phyloP scores from a whole-genome alignment of 1,140 invertebrate species.

The Linepithema humile region DNA sequence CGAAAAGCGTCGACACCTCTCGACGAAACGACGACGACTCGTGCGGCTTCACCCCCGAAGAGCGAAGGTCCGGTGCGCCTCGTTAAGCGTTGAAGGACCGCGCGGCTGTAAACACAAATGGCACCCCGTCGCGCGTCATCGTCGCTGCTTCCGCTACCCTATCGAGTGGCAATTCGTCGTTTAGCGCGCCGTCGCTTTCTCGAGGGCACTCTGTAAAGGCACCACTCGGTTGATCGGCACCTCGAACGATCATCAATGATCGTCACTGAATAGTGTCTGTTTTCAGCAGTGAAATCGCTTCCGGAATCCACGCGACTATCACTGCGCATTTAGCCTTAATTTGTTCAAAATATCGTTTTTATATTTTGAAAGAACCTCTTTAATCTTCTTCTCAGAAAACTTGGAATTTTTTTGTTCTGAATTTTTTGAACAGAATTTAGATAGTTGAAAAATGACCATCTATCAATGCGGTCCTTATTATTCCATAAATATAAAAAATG shows the following conservation, averaged over 20 bases:
- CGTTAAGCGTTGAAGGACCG: slow-evolving; percentile 72
- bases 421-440: no score
- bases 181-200: slow-evolving; percentile 42
- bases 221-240: neutral
- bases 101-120: slow-evolving; percentile 77
- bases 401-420: neutral
- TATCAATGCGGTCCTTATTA: no score
- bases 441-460: no score
- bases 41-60: slow-evolving; percentile 51
- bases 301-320: no score
- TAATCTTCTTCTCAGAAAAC: neutral
- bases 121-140: slow-evolving; percentile 65
- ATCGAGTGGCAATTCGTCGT: slow-evolving; percentile 59
- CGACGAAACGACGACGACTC: slow-evolving; percentile 27
- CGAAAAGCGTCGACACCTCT: slow-evolving; percentile 51
- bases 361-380: neutral
- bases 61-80: slow-evolving; percentile 66
- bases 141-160: slow-evolving; percentile 49
- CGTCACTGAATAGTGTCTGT: neutral
- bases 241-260: slow-evolving; percentile 21
- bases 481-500: no score
- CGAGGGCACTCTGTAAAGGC: slow-evolving; percentile 42
- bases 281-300: slow-evolving; percentile 5
- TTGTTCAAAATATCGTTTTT: neutral
- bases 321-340: neutral